These are phyloP conservation scores for Ceyx margarethae DNA, from an alignment of 2,113 vertebrate genomes.

Conservation along the genomic window DNA sequence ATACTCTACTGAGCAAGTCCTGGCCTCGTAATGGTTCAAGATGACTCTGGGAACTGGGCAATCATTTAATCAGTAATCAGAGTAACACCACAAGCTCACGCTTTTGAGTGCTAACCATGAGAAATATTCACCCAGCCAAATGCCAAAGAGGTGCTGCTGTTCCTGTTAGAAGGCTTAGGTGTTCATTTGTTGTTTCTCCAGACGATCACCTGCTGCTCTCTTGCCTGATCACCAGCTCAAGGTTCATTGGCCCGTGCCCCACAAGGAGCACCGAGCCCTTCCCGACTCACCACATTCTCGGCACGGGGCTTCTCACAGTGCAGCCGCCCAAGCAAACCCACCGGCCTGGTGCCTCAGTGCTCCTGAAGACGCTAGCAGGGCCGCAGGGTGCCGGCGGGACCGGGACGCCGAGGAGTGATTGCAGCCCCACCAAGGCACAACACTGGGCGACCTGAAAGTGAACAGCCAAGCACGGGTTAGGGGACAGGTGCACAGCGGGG, in stretches of 20 bases:
- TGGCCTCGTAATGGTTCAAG: fast-evolving
- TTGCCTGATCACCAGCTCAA: fast-evolving
- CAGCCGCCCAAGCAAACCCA: background rate
- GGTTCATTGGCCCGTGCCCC: background rate
- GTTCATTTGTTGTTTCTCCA: fast-evolving
- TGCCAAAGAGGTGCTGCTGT: fast-evolving
- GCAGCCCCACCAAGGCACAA: background rate
- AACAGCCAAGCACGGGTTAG: background rate
- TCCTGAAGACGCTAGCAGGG: too few relatives aligned
- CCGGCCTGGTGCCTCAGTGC: background rate
- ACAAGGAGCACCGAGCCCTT: too few relatives aligned
- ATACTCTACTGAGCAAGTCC: fast-evolving
- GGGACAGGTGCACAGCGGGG: background rate
- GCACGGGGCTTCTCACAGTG: background rate
- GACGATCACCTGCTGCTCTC: fast-evolving
- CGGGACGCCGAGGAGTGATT: background rate
- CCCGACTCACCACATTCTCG: background rate
- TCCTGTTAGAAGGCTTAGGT: fast-evolving
- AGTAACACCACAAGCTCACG: fast-evolving
- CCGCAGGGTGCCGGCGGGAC: too few relatives aligned
- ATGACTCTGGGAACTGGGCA: too few relatives aligned
- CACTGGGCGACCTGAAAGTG: background rate
- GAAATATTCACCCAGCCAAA: too few relatives aligned
- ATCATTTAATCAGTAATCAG: fast-evolving
- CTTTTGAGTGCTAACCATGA: fast-evolving